Base-by-base conservation (phyloP, 1,140 invertebrate genomes). In the Theocolax elegans region DNA sequence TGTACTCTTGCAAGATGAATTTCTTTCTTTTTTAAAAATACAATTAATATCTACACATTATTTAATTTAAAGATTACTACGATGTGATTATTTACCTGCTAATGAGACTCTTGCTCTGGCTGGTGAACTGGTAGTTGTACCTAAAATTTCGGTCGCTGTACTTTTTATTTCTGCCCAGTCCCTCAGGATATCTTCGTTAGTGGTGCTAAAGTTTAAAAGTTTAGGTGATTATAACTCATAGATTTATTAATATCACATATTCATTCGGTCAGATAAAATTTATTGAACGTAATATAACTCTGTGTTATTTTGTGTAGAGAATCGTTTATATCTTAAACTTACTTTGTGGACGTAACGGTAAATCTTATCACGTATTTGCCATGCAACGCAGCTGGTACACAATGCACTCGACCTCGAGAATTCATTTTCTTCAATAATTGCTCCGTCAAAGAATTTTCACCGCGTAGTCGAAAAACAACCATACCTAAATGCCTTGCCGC, bases 351-450 rank as follows among this genome's bases (percentile, higher is more conserved):
- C 4, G 97, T 99, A 15, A 99, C 92, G 1, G 97, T 93, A 79
- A 93, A 94, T 68, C 93, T 86, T 67, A 98, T 97, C 17, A 98
- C 95, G 79, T 98, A 98, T 82, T 93, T 92, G 0, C 92, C 92
- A 79, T 95, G 95, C 54, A 97, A 88, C 60, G 93, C 93, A 0
- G 97, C 95, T 0, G 97, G 96, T 0, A 98, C 96, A 51, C 97
- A 93, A 82, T 99, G 97, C 3, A 99, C 92, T 69, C 90, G 89
- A 76, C 94, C 90, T 8, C 94, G 90, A 2, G 91, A 91, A 77
- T 99, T 99, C 48, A 99, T 87, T 19, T 90, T 88, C 81, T 97
- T 96, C 19, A 97, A 83, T 0, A 99, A 86, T 23, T 88, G 92
- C 82, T 97, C 97, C 0, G 93, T 92, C 25, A 94, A 87, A 53